Base-by-base conservation (phyloP, 2,113 vertebrate genomes). In the Seriola rivoliana region DNA sequence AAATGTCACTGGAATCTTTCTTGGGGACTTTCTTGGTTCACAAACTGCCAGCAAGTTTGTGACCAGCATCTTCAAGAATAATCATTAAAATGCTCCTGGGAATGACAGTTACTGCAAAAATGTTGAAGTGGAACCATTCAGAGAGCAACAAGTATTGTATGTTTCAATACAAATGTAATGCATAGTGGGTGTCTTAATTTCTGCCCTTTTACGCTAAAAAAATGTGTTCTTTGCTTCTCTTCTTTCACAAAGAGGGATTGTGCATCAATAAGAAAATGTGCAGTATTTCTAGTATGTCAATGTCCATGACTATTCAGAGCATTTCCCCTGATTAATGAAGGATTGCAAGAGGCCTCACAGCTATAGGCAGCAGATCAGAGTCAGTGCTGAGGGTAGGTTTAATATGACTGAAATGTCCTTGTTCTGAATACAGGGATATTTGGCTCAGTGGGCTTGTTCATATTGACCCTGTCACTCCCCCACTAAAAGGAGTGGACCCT, bases 21-120 rank as follows among this genome's bases (percentile, higher is more conserved):
- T 55, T 19, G 57, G 55, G 59, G 48, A 69, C 23, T 66, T 64
- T 44, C 38, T 42, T 21, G 23, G 44, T 88, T 62, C 66, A 80
- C n/a, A 76, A 65, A 73, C 14, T 79, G 52, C 32, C 55, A 67
- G n/a, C 19, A 82, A 64, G 65, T 40, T 58, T 74, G 14, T 66
- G 36, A 80, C 29, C 76, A 69, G 62, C 48, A 71, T 78, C 14
- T 75, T 44, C 57, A 23, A 69, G 36, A 71, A 69, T 67, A 72
- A 73, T 42, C 17, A 75, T 46, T 52, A 57, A 36, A 87, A 50
- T 70, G 63, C 32, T 32, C 65, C n/a, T 21, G 42, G 21, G 50
- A 25, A 36, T 3, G 66, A 81, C 62, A 62, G 23, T 10, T 55
- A 48, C 17, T 72, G 38, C n/a, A 50, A 70, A 63, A 62, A 19